Percentiles rank a stretch among this genome's conserved stretches.
These are phyloP conservation scores for Seira musarum DNA, from an alignment of 2,888 invertebrate genomes.

Conservation along the genomic window DNA sequence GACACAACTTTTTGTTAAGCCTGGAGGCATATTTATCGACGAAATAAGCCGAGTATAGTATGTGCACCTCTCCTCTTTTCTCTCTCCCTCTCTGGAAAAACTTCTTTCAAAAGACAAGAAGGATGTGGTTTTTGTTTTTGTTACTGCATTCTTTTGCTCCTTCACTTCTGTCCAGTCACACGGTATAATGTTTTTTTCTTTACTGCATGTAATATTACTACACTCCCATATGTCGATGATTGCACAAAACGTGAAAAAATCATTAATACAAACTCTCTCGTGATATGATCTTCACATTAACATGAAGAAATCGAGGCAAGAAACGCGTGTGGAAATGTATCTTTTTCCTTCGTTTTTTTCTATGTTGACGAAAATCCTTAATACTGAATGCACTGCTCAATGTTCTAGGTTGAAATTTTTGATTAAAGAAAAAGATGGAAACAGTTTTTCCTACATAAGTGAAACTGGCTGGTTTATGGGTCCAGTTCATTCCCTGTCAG, in stretches of 20 bases:
- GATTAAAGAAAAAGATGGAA: background rate
- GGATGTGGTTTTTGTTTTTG: background rate
- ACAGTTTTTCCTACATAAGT: background rate
- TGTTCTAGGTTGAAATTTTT: background rate
- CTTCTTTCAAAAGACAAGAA: too few species aligned
- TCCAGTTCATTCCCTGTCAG: slow-evolving; percentile 24
- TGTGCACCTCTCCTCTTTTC: too few species aligned
- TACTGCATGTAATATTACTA: background rate
- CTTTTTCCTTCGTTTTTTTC: too few species aligned
- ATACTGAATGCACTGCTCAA: slow-evolving; percentile 14
- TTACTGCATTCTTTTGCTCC: background rate
- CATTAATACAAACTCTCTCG: too few species aligned
- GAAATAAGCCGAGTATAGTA: too few species aligned
- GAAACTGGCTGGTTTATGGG: slow-evolving; percentile 12
- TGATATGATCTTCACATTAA: background rate
- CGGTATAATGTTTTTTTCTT: background rate
- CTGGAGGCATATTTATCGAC: background rate
- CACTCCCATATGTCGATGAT: background rate
- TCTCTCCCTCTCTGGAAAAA: too few species aligned
- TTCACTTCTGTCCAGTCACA: background rate
- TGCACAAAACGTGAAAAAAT: too few species aligned
- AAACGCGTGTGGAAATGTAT: background rate
- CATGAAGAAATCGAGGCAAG: background rate
- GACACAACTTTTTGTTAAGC: background rate
- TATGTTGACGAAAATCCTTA: slow-evolving; percentile 48